Percentiles rank a stretch among this genome's conserved stretches.
These are phyloP conservation scores for Brachynemurus nebulosus DNA, from an alignment of 2,888 invertebrate genomes.

Conservation along the genomic window DNA sequence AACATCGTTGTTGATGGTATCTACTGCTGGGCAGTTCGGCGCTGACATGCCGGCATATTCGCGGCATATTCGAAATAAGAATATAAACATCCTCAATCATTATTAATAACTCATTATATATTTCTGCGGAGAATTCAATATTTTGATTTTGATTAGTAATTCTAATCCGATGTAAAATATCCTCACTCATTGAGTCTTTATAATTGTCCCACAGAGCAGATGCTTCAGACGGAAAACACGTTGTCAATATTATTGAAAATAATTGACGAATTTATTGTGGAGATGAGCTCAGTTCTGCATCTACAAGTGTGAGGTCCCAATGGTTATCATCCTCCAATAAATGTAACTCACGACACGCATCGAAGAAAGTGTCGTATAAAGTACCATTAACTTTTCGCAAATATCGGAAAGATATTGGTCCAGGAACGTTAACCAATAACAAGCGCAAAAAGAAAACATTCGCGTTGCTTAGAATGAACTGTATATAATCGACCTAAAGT, in stretches of 20 bases:
- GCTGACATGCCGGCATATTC: slow-evolving; percentile 22
- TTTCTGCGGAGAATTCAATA: slow-evolving; percentile 16
- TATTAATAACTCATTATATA: slow-evolving; percentile 23
- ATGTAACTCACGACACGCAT: slow-evolving; percentile 18
- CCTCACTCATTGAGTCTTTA: slow-evolving; percentile 8
- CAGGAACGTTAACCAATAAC: slow-evolving; percentile 16
- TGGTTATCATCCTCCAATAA: slow-evolving; percentile 20
- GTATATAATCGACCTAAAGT: slow-evolving; percentile 10
- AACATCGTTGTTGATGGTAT: slow-evolving; percentile 18
- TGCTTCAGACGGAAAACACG: slow-evolving; percentile 21
- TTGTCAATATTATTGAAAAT: slow-evolving; percentile 22
- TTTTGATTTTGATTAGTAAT: slow-evolving; percentile 15
- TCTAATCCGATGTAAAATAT: slow-evolving; percentile 20
- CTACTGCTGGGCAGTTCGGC: slow-evolving; percentile 12
- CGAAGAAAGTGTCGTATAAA: slow-evolving; percentile 5
- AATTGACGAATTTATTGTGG: slow-evolving; percentile 22
- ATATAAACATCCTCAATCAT: slow-evolving; percentile 16
- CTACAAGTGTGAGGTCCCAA: slow-evolving; percentile 18
- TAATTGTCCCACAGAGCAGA: slow-evolving; percentile 19
- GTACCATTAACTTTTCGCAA: slow-evolving; percentile 9
- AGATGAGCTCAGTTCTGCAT: slow-evolving; percentile 18
- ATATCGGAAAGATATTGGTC: slow-evolving; percentile 11
- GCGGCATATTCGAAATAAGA: slow-evolving; percentile 5
- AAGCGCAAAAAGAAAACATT: slow-evolving; percentile 9
- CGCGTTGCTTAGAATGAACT: slow-evolving; percentile 9